These are phyloP conservation scores for Xiphorhynchus erythropygius DNA, from an alignment of 2,797 vertebrate species.

Conservation along the genomic window DNA sequence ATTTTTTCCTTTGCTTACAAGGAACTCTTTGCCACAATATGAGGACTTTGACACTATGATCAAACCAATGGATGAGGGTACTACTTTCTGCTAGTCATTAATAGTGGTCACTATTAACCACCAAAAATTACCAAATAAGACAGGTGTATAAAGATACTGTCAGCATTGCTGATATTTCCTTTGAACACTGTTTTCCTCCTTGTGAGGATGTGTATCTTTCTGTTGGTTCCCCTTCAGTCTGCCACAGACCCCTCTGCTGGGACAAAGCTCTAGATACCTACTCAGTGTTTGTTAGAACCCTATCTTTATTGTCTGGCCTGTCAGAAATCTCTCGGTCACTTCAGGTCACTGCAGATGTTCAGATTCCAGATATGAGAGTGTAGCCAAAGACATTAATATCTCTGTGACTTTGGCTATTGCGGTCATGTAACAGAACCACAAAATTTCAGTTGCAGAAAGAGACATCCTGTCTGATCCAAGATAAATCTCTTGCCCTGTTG, in stretches of 20 bases:
- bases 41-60: background rate
- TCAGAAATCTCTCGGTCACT: background rate
- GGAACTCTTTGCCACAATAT: background rate
- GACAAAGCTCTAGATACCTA: background rate
- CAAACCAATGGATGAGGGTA: background rate
- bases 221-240: background rate
- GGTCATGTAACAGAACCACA: background rate
- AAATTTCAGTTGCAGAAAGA: background rate
- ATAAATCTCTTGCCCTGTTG: background rate
- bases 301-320: background rate
- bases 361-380: background rate
- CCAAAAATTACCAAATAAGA: background rate
- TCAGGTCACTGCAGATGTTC: background rate
- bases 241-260: rapidly evolving
- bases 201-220: background rate
- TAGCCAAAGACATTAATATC: background rate
- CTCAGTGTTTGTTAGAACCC: background rate
- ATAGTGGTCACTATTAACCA: background rate
- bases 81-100: background rate
- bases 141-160: background rate
- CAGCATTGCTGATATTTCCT: background rate
- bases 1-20: background rate
- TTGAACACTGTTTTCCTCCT: rapidly evolving
- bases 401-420: background rate
- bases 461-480: background rate